Base-by-base conservation (phyloP, 92 coral and sea anemone genomes). In the Muricea muricata region DNA sequence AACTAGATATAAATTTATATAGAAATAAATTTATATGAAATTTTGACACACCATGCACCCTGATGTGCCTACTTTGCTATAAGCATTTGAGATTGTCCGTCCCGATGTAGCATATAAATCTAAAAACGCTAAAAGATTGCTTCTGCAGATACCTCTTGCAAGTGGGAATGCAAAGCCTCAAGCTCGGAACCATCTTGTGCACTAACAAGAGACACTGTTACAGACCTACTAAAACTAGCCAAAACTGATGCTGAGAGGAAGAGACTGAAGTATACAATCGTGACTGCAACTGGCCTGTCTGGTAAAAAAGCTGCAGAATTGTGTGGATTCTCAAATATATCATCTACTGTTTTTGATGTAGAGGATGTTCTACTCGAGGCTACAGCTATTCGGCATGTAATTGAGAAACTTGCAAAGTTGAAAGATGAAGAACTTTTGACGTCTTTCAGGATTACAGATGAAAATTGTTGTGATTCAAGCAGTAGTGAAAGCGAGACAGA, bases 371-470 rank as follows among this genome's bases (percentile, higher is more conserved):
- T 86, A 11, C 10, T 20, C 30, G 81, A 71, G 55, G 65, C 82
- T 15, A 15, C 78, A 42, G 65, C 63, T 21, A 63, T 84, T 18
- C 39, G 35, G 24, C 86, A 89, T 25, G 55, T 86, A 30, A 79
- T 89, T 37, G 65, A 42, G 31, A 80, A 89, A 26, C 75, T 81
- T 37, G 84, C 84, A 28, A n/a, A 52, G 9, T 24, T 79, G 6
- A 85, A 85, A 50, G 92, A 85, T 40, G 37, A 74, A 54, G 73
- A 76, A 7, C 66, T 89, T 1, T 67, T 89, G 34, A 46, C 63
- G 23, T 81, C 87, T 28, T 40, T 87, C 21, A 78, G 87, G 18
- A 45, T 50, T 24, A 1, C 29, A 65, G 61, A 72, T 14, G 81
- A 71, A 14, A 40, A 40, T 47, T 4, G 15, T 3, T 33, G 33